Evolutionary conservation across 2,888 invertebrate species (phyloP).

Genomic region (Diaprepes abbreviatus): DNA sequence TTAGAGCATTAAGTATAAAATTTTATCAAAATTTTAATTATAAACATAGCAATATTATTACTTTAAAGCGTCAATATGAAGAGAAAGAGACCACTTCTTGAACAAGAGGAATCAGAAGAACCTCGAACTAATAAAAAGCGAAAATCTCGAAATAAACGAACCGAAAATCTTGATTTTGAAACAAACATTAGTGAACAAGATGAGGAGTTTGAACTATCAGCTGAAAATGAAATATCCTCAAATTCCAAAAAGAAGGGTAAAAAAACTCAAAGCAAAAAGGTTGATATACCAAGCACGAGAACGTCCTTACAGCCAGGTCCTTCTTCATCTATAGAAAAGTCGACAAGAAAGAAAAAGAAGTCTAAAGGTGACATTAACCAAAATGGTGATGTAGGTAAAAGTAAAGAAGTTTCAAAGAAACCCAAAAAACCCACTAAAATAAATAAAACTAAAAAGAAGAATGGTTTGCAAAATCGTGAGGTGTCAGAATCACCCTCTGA

Average conservation of each 20-base stretch:
- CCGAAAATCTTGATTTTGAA: neutral
- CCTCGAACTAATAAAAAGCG: neutral
- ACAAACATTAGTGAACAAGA: neutral
- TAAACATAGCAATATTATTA: neutral
- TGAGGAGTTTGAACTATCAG: neutral
- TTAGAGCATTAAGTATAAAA: neutral
- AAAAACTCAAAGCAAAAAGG: neutral
- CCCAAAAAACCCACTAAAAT: neutral
- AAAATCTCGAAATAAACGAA: constrained; percentile 2
- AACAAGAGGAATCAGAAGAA: neutral
- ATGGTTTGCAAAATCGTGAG: constrained; percentile 20
- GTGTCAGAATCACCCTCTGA: constrained; percentile 16
- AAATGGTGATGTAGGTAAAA: constrained; percentile 23
- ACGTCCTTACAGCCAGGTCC: neutral
- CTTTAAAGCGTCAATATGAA: neutral
- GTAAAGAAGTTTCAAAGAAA: neutral
- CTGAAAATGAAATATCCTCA: neutral
- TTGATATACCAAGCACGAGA: neutral
- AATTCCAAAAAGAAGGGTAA: constrained; percentile 5
- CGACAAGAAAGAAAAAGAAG: neutral
- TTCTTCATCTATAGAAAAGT: constrained; percentile 8
- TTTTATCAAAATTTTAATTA: neutral
- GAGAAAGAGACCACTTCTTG: neutral
- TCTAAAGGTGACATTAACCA: constrained; percentile 19
- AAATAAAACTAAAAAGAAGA: constrained; percentile 17